phyloP scores from a whole-genome alignment of 2,797 vertebrate genomes.

The Chloroceryle amazona region DNA sequence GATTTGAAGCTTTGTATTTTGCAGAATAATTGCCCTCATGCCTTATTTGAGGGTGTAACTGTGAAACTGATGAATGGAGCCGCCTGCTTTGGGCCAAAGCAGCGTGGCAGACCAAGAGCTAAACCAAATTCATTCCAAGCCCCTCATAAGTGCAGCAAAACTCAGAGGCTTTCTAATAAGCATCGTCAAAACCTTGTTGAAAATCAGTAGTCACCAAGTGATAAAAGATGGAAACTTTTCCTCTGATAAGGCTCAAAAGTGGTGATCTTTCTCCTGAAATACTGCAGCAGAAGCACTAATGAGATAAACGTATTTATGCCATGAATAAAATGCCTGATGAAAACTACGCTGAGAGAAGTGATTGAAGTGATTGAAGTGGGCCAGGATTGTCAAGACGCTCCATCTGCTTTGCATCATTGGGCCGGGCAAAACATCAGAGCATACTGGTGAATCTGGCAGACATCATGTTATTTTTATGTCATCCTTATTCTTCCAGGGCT shows the following conservation, averaged over 20 bases:
- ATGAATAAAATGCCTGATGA: constrained; percentile 54
- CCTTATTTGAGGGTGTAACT: background rate
- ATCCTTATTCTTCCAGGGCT: constrained; percentile 65
- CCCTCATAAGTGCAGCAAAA: background rate
- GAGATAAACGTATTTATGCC: constrained; percentile 65
- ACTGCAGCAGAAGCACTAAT: background rate
- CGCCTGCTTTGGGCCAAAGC: background rate
- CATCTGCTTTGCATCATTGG: constrained; percentile 74
- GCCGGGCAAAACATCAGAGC: constrained; percentile 73
- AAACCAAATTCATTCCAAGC: background rate
- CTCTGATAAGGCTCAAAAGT: background rate
- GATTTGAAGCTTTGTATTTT: background rate
- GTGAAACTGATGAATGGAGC: background rate
- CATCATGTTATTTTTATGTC: constrained; percentile 76
- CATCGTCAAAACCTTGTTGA: background rate
- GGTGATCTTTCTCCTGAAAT: constrained; percentile 15
- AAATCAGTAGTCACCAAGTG: background rate
- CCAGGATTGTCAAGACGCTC: constrained; percentile 57
- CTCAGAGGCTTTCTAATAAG: background rate
- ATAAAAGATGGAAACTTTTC: background rate
- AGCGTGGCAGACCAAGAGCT: background rate
- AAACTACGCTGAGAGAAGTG: constrained; percentile 14
- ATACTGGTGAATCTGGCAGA: constrained; percentile 73
- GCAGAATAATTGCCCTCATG: background rate
- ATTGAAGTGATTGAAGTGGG: constrained; percentile 49